Evolutionary conservation across 2,888 invertebrate species (phyloP).

Genomic region (Ptilodon capucinus): DNA sequence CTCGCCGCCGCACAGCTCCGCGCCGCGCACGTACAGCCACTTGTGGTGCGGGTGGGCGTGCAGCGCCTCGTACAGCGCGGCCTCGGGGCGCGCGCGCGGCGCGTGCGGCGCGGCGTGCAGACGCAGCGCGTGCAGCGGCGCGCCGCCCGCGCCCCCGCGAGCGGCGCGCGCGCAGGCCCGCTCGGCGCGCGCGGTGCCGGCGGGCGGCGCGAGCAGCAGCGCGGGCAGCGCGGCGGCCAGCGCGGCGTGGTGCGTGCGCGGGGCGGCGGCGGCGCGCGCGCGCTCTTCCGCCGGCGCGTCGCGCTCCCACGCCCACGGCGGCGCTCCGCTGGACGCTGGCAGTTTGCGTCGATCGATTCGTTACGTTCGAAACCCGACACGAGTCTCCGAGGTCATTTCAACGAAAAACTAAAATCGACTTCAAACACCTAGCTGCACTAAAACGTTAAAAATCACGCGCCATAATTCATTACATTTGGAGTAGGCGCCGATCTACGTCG

Average conservation of each 20-base stretch:
- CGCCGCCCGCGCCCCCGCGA: conserved; percentile 29
- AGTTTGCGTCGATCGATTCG: too few relatives aligned
- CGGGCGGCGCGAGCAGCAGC: conserved; percentile 29
- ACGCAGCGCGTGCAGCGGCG: conserved; percentile 17
- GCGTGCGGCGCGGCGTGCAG: conserved; percentile 19
- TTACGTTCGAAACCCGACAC: too few relatives aligned
- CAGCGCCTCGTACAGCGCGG: conserved; percentile 35
- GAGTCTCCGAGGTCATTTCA: too few relatives aligned
- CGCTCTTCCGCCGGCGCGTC: conserved; percentile 16
- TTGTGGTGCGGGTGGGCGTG: conserved; percentile 31
- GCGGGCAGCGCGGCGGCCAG: conserved; percentile 22
- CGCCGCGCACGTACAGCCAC: conserved; percentile 58
- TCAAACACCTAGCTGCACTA: too few relatives aligned
- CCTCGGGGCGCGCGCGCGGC: conserved; percentile 12
- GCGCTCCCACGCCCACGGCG: conserved; percentile 32
- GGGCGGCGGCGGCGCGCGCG: conserved; percentile 17
- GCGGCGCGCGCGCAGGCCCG: conserved; percentile 32
- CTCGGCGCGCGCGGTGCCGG: conserved; percentile 23
- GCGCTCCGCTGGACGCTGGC: conserved; percentile 40
- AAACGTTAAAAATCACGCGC: too few relatives aligned
- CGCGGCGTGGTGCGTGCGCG: conserved; percentile 30
- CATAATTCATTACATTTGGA: too few relatives aligned
- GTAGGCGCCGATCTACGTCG: too few relatives aligned
- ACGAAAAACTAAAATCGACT: too few relatives aligned
- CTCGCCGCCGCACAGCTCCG: conserved; percentile 69